Evolutionary conservation across 2,113 vertebrate species (phyloP).

Genomic region (Pseudorectes ferrugineus): DNA sequence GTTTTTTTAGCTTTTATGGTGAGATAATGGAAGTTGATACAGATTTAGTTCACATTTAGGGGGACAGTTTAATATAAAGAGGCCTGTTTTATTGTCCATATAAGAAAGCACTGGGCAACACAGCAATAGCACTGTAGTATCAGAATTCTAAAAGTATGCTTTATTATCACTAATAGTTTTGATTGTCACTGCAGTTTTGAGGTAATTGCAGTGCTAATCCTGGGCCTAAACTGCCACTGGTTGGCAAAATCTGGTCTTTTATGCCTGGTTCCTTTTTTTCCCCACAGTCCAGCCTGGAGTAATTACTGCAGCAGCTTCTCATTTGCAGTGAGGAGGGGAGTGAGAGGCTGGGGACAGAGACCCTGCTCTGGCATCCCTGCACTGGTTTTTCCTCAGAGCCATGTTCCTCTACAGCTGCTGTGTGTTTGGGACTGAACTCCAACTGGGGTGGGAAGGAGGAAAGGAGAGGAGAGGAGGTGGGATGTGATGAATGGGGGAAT

Average conservation of each 20-base stretch:
- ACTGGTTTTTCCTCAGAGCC: neutral
- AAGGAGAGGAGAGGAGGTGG: neutral
- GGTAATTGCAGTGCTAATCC: neutral
- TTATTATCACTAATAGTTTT: neutral
- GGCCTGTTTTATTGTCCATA: neutral
- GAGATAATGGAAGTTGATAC: neutral
- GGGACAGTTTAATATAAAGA: neutral
- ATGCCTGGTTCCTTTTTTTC: neutral
- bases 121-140: neutral
- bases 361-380: neutral
- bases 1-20: neutral
- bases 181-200: neutral
- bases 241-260: neutral
- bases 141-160: neutral
- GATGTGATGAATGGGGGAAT: neutral
- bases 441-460: neutral
- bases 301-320: neutral
- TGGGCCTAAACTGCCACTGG: neutral
- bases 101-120: neutral
- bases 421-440: neutral
- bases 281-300: neutral
- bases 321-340: neutral
- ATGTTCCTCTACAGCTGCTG: neutral
- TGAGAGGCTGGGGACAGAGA: neutral
- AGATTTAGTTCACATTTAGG: neutral